Percentiles rank a stretch among this genome's conserved stretches.
phyloP scores from a whole-genome alignment of 2,888 invertebrate species.

The Drosophila diplacantha region DNA sequence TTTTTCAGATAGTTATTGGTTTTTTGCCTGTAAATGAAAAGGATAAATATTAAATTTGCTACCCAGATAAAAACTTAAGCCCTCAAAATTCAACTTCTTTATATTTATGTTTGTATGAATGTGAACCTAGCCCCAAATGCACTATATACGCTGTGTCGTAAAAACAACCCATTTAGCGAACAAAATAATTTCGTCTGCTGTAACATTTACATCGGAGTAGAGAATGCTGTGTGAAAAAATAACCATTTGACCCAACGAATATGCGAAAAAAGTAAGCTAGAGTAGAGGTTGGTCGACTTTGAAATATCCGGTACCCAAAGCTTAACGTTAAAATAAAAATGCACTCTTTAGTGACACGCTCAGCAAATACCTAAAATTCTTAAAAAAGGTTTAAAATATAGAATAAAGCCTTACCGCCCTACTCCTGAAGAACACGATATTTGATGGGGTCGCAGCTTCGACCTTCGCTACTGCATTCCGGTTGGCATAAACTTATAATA shows the following conservation, averaged over 20 bases:
- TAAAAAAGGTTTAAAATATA: not conserved
- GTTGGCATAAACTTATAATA: not conserved
- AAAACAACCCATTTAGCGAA: conserved; percentile 1
- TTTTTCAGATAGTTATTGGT: not conserved
- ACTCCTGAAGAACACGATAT: too few relatives aligned
- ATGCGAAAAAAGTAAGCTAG: conserved; percentile 4
- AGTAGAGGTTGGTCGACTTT: not conserved
- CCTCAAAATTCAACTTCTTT: not conserved
- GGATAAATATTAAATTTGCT: not conserved
- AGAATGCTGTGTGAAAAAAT: conserved; percentile 13
- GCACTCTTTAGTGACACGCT: too few relatives aligned
- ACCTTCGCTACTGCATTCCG: too few relatives aligned
- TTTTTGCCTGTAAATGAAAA: not conserved
- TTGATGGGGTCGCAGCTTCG: too few relatives aligned
- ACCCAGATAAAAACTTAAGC: too few relatives aligned
- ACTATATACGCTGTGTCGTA: not conserved
- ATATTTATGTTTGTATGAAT: not conserved
- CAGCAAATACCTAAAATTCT: too few relatives aligned
- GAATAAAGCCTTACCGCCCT: not conserved
- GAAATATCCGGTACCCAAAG: not conserved
- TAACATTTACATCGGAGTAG: conserved; percentile 4
- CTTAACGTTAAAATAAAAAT: too few relatives aligned
- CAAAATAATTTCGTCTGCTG: conserved; percentile 5
- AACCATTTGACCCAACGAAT: conserved; percentile 32
- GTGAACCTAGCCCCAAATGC: not conserved